Percentiles rank a stretch among this genome's conserved stretches.
Conservation (phyloP, 2,797 vertebrate genomes). For the Adelosebastes latens region DNA sequence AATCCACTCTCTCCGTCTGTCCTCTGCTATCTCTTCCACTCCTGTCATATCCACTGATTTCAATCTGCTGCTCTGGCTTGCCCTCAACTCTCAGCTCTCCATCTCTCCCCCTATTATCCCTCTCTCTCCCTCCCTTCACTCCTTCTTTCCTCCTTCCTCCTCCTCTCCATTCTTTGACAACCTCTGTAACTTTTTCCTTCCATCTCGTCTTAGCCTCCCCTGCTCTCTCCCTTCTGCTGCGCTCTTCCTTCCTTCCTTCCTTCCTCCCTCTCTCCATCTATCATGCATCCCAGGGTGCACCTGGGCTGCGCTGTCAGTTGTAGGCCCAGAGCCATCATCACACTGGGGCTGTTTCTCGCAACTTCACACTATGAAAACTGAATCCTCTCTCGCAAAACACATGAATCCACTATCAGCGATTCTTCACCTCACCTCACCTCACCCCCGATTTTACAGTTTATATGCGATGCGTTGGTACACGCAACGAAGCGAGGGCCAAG, state of each 20-base stretch:
- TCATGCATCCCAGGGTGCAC: constrained; percentile 58
- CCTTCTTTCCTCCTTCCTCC: not conserved
- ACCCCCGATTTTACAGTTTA: constrained; percentile 9
- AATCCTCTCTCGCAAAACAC: not conserved
- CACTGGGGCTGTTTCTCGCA: constrained; percentile 61
- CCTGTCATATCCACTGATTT: constrained; percentile 61
- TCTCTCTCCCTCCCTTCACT: not conserved
- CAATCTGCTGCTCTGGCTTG: constrained; percentile 51
- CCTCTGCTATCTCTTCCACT: constrained; percentile 52
- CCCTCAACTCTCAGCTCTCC: constrained; percentile 25
- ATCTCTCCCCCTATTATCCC: constrained; percentile 14
- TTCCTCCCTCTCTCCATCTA: constrained; percentile 19
- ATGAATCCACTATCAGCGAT: not conserved
- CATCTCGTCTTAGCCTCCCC: not conserved
- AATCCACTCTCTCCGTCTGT: constrained; percentile 57
- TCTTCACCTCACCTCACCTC: constrained; percentile 28
- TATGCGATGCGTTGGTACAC: not conserved
- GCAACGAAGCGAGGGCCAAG: not conserved
- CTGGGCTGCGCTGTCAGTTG: constrained; percentile 56
- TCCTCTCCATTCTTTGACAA: constrained; percentile 1
- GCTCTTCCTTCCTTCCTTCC: not conserved
- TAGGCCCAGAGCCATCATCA: constrained; percentile 62
- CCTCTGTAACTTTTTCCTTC: not conserved
- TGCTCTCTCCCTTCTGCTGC: constrained; percentile 4
- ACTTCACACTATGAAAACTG: constrained; percentile 42